A percentile compares a stretch with the other conserved stretches of the same genome.
Conservation (phyloP, 2,797 vertebrate genomes). For the Lepus townsendii region DNA sequence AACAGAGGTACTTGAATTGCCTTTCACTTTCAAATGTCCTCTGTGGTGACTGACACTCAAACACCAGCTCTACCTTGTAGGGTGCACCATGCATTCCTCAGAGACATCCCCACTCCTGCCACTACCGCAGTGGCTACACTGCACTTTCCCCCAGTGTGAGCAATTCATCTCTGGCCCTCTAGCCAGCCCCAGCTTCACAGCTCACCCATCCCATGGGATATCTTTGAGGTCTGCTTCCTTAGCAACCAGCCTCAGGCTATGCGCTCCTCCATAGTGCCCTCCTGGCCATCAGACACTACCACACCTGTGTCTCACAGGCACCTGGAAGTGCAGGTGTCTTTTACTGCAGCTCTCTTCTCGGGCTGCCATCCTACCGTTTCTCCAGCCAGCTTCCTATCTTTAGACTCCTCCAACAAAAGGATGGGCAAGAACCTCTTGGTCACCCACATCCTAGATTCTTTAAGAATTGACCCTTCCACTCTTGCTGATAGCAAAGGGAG, state of each 20-base stretch:
- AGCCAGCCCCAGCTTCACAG: not conserved
- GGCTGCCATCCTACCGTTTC: not conserved
- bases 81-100: accelerated
- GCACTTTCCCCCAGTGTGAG: too few relatives aligned
- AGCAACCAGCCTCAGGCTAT: too few relatives aligned
- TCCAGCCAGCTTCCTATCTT: not conserved
- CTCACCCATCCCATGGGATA: not conserved
- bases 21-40: not conserved
- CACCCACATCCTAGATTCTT: not conserved
- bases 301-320: not conserved
- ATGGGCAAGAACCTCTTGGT: not conserved
- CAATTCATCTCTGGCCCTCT: not conserved
- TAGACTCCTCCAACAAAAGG: not conserved
- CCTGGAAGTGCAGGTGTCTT: accelerated
- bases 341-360: not conserved
- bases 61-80: not conserved
- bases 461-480: not conserved
- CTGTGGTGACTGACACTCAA: not conserved
- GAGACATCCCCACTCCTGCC: too few relatives aligned
- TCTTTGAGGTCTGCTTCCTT: too few relatives aligned
- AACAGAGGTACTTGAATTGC: not conserved
- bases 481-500: not conserved
- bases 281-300: accelerated
- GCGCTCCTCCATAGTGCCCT: not conserved
- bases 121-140: not conserved